Base-by-base conservation (phyloP, 92 coral and sea anemone genomes). In the Nematostella vectensis region DNA sequence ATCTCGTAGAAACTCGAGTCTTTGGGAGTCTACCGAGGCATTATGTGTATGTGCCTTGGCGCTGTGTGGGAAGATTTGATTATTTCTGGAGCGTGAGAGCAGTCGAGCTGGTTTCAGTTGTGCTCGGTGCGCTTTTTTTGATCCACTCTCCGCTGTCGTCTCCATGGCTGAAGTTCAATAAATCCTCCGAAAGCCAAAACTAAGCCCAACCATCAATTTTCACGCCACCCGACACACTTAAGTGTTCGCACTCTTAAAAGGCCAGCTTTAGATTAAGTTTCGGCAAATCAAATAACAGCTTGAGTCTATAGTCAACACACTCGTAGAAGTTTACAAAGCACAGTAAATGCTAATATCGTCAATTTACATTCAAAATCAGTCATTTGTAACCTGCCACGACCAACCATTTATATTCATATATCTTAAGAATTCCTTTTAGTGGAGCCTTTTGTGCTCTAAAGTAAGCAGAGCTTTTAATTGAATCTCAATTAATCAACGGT, bases 381-480 rank as follows among this genome's bases (percentile, higher is more conserved):
- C 51, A 45, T 4, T 45, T 45, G 51, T 11, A 45, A 45, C 9
- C 9, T 33, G 6, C 15, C 40, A 6, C 15, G 15, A 6, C 21
- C 11, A 45, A 45, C 9, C 4, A 6, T 11, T 45, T 4, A 19
- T 4, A 11, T 45, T 45, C 23, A 9, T 45, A 22, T 45, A 45
- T 45, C 17, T 4, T 17, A 45, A 45, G 18, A 45, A 45, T 45
- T 45, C 51, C 18, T 45, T 19, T 45, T 10, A 45, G 18, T 17
- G 51, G 18, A 17, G 17, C 51, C 4, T 6, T 9, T 45, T 22
- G 18, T 4, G 21, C 21, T 45, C 21, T 45, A 10, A 19, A 6
- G 23, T 19, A 45, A 11, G 9, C 9, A 45, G 18, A 45, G 51
- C 51, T 19, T 45, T 45, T 45, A 45, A 45, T 45, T 45, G 51